Percentiles rank a stretch among this genome's conserved stretches.
Evolutionary conservation across 2,888 invertebrate genomes (phyloP).

Genomic region (Epistrophe eligans): DNA sequence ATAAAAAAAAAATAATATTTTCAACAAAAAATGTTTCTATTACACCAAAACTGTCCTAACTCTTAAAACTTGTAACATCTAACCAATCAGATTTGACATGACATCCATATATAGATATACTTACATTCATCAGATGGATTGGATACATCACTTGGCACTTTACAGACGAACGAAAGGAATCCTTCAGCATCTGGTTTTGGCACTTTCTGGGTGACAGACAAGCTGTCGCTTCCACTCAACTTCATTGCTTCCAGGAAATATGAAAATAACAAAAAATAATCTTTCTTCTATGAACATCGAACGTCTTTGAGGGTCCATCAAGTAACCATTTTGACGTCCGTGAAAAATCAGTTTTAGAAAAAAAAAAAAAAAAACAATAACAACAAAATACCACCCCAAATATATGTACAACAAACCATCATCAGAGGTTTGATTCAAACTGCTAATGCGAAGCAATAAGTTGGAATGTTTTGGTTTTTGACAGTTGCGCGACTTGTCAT

Average conservation of each 20-base stretch:
- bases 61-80: background rate
- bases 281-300: constrained; percentile 34
- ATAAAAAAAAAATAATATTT: too few species aligned
- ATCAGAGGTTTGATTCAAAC: constrained; percentile 48
- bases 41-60: background rate
- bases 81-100: background rate
- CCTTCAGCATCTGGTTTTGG: constrained; percentile 60
- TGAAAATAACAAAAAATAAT: constrained; percentile 8
- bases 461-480: constrained; percentile 75
- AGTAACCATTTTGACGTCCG: constrained; percentile 72
- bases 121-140: constrained; percentile 25
- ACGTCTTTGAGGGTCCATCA: constrained; percentile 65
- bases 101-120: background rate
- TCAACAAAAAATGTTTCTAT: too few species aligned
- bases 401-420: background rate
- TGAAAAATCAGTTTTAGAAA: constrained; percentile 49
- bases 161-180: constrained; percentile 15
- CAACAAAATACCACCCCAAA: constrained; percentile 23
- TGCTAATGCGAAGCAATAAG: constrained; percentile 71
- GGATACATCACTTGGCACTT: constrained; percentile 70
- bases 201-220: constrained; percentile 72
- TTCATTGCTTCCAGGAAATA: constrained; percentile 3
- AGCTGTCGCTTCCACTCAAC: constrained; percentile 73
- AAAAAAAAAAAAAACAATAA: constrained; percentile 16
- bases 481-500: constrained; percentile 76